Conservation (phyloP, 35 echinoderm and acorn worm species). For the Ptychodera flava region DNA sequence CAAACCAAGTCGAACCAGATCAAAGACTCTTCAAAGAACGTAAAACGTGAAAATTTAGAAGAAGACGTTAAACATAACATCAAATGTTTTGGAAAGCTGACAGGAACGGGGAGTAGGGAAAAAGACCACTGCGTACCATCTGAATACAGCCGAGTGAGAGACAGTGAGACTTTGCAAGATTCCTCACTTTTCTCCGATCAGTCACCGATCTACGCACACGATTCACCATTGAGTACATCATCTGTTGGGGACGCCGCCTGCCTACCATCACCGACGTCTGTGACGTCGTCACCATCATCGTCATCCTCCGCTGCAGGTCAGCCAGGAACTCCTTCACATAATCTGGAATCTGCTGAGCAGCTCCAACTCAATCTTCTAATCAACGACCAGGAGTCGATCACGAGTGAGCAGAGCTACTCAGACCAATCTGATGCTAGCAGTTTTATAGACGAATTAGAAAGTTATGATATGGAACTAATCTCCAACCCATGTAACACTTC, state of each 20-base stretch:
- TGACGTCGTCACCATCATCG: background rate
- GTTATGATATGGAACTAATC: background rate
- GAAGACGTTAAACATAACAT: background rate
- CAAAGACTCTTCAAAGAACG: background rate
- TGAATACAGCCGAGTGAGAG: background rate
- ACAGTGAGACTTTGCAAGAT: background rate
- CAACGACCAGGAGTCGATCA: background rate
- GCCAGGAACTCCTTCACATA: background rate
- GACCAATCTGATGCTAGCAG: background rate
- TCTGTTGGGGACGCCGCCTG: background rate
- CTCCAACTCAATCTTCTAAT: background rate
- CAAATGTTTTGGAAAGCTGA: background rate
- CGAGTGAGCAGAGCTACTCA: background rate
- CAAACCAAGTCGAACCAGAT: background rate
- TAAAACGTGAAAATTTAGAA: background rate
- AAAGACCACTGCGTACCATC: background rate
- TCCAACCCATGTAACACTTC: background rate
- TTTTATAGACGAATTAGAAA: slow-evolving; percentile 2
- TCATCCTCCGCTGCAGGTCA: background rate
- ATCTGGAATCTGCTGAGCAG: background rate
- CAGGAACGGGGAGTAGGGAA: background rate
- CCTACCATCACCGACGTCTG: background rate
- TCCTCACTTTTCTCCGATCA: background rate
- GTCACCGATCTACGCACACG: background rate
- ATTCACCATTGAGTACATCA: background rate